Evolutionary conservation across 2,797 vertebrate species (phyloP).

Genomic region (Myotis daubentonii): DNA sequence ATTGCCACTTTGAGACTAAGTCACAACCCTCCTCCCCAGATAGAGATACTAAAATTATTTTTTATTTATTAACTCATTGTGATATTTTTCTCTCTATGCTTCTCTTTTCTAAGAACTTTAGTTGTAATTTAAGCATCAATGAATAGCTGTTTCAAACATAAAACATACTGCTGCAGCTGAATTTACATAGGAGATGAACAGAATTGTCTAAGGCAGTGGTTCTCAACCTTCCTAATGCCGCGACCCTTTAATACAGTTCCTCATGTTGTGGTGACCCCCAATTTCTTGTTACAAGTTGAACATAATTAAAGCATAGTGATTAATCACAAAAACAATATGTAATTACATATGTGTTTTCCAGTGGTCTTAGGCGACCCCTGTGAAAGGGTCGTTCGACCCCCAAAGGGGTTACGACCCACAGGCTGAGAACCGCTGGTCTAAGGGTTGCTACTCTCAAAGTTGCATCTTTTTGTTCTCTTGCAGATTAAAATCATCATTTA

Average conservation of each 20-base stretch:
- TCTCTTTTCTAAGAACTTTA: neutral
- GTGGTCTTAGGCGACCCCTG: too few relatives aligned
- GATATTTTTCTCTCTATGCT: neutral
- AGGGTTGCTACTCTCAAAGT: neutral
- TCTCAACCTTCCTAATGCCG: too few relatives aligned
- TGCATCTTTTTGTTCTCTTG: neutral
- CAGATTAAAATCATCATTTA: neutral
- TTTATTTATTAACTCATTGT: conserved; percentile 19
- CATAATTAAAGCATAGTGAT: too few relatives aligned
- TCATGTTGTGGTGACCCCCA: too few relatives aligned
- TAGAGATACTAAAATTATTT: neutral
- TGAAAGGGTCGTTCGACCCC: too few relatives aligned
- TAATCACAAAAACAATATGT: too few relatives aligned
- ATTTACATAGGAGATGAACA: neutral
- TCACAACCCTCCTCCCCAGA: neutral
- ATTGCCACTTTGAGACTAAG: neutral
- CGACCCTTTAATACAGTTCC: too few relatives aligned
- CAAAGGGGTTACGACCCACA: too few relatives aligned
- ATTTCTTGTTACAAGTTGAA: too few relatives aligned
- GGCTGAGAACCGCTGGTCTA: neutral
- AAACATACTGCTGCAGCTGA: neutral
- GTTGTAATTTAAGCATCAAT: neutral
- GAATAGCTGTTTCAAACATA: conserved; percentile 27
- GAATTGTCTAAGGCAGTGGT: neutral
- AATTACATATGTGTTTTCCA: too few relatives aligned